Conservation (phyloP, 2,797 vertebrate species). For the Geotrypetes seraphini region DNA sequence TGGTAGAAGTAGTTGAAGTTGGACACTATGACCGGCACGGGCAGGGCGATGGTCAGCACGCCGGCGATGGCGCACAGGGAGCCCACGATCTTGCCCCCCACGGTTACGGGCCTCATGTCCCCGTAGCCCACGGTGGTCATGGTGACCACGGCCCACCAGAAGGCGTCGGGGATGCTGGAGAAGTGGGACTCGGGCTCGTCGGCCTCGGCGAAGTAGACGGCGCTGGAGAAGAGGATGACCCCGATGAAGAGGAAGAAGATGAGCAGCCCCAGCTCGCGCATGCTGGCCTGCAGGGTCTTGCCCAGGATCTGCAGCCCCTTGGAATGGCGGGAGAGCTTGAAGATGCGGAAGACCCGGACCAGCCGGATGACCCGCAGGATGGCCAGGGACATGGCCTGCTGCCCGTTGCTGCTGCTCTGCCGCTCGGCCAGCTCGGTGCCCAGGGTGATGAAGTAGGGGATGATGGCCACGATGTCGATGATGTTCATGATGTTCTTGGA, state of each 20-base stretch:
- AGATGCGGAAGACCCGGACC: conserved; percentile 90
- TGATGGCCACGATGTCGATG: conserved; percentile 87
- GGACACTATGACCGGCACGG: conserved; percentile 91
- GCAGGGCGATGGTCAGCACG: conserved; percentile 88
- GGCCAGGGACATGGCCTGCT: conserved; percentile 90
- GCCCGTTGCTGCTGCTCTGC: conserved; percentile 68
- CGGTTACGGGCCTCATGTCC: conserved; percentile 87
- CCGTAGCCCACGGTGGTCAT: conserved; percentile 97
- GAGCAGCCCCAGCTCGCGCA: conserved; percentile 87
- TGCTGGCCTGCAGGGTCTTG: conserved; percentile 88
- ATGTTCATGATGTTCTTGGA: conserved; percentile 85
- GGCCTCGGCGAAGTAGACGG: conserved; percentile 85
- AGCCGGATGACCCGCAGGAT: conserved; percentile 89
- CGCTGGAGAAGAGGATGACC: conserved; percentile 93
- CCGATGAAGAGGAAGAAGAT: conserved; percentile 97
- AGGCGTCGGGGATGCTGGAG: conserved; percentile 92
- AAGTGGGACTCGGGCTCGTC: conserved; percentile 88
- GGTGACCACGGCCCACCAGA: conserved; percentile 96
- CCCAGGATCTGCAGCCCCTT: conserved; percentile 93
- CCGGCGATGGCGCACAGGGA: conserved; percentile 91
- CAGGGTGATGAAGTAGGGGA: conserved; percentile 94
- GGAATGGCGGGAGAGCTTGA: conserved; percentile 90
- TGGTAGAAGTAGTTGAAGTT: conserved; percentile 99
- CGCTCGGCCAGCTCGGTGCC: conserved; percentile 86
- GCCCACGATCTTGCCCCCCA: conserved; percentile 92